Base-by-base conservation (phyloP, 1,140 invertebrate species). In the Trachymyrmex septentrionalis region DNA sequence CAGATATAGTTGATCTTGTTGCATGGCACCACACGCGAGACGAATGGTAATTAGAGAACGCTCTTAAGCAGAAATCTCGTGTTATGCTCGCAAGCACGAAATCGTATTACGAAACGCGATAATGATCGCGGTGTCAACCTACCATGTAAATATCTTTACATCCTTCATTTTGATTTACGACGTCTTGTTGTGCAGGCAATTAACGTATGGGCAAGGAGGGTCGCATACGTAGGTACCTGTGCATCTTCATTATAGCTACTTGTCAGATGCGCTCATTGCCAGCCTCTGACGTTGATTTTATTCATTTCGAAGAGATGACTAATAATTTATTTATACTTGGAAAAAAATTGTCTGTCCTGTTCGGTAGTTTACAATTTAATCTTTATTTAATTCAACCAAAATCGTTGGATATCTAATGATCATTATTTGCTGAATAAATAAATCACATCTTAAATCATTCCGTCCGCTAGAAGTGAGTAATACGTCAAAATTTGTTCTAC, bases 121-220 rank as follows among this genome's bases (percentile, higher is more conserved):
- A 61, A 78, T 78, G 48, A 78, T 67, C 44, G 76, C 59, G 6
- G 19, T 64, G 27, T 78, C 63, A 53, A 80, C 2, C 48, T 24
- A 7, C 24, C 59, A 3, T 55, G 48, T 63, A 55, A 80, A 66
- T 38, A 34, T n/a, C 24, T 24, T 66, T 78, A 66, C 7, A 4
- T 66, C 48, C 50, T 6, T 10, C 10, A 50, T 7, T 48, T 14
- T 14, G 27, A 30, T 67, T 53, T 66, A 80, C 27, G 24, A 64
- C 27, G 63, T 67, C 48, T 67, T 48, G 75, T 77, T 64, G 27
- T 80, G 27, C 7, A 38, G 48, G n/a, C 7, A 67, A 80, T 53
- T 80, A 78, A 50, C 59, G 12, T 12, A 16, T 38, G 30, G n/a
- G 19, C 59, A 30, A 48, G 59, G 6, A 44, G 24, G 16, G 10